phyloP scores from a whole-genome alignment of 2,888 invertebrate genomes.

The Liodrosophila aerea region DNA sequence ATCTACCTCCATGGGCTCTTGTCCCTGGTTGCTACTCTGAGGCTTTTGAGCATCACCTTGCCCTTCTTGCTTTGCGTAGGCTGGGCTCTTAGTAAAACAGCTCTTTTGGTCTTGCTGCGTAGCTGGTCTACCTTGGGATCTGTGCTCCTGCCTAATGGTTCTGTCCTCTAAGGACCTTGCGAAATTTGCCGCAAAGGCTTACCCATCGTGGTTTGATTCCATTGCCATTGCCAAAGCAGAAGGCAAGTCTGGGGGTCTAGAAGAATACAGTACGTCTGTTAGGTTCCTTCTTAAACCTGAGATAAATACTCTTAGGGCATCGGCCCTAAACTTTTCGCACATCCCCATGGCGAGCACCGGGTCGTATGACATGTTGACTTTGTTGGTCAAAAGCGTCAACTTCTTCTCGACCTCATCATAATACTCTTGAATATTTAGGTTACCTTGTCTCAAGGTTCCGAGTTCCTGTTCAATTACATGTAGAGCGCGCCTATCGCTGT shows the following conservation, averaged over 20 bases:
- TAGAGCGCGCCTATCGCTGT: constrained; percentile 1
- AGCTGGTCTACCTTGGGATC: not conserved
- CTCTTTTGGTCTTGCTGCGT: not conserved
- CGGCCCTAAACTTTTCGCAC: constrained; percentile 3
- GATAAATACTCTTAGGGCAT: constrained; percentile 1
- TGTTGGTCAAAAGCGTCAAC: not conserved
- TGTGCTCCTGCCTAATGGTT: not conserved
- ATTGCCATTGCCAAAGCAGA: constrained; percentile 1
- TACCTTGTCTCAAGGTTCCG: constrained; percentile 4
- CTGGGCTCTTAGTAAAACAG: not conserved
- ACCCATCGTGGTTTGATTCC: not conserved
- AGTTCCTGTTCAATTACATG: constrained; percentile 10
- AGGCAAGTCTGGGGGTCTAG: not conserved
- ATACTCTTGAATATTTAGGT: not conserved
- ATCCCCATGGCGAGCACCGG: not conserved
- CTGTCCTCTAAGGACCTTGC: not conserved
- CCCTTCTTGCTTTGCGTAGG: not conserved
- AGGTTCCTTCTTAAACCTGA: constrained; percentile 1
- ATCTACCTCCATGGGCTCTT: constrained; percentile 5
- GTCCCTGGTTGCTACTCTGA: not conserved
- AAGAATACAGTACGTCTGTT: not conserved
- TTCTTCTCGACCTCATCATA: constrained; percentile 8
- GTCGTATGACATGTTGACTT: constrained; percentile 3
- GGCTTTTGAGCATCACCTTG: not conserved
- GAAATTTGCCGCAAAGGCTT: not conserved